phyloP scores from a whole-genome alignment of 1,140 invertebrate genomes.

The Reticulitermes speratus region DNA sequence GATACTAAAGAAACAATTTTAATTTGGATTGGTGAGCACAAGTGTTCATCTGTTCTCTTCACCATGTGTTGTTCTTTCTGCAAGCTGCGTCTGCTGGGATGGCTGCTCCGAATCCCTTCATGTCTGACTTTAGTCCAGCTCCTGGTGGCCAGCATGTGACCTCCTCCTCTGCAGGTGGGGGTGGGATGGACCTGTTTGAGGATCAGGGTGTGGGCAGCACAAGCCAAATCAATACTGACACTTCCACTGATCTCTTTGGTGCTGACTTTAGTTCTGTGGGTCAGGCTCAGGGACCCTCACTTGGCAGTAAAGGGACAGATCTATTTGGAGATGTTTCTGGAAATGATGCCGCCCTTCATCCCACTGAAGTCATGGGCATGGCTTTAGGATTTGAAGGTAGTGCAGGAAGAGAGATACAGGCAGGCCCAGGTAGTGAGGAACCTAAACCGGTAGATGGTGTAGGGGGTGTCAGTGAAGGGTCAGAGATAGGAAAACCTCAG shows the following conservation, averaged over 20 bases:
- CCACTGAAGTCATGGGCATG: conserved; percentile 42
- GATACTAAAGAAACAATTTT: neutral
- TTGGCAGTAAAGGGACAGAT: conserved; percentile 40
- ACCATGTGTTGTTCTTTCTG: conserved; percentile 38
- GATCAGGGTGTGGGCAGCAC: conserved; percentile 31
- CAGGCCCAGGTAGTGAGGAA: neutral
- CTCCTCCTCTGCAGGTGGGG: conserved; percentile 41
- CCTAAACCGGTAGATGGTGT: neutral
- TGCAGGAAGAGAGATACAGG: neutral
- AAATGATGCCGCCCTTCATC: conserved; percentile 44
- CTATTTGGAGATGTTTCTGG: conserved; percentile 48
- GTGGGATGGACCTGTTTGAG: conserved; percentile 28
- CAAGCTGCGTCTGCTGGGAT: conserved; percentile 46
- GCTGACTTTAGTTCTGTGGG: conserved; percentile 29
- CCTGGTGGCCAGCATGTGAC: conserved; percentile 42
- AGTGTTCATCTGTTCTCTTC: conserved; percentile 20
- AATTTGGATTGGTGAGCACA: conserved; percentile 2
- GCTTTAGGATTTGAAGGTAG: neutral
- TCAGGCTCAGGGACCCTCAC: conserved; percentile 33
- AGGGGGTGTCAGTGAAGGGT: neutral
- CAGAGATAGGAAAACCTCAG: neutral
- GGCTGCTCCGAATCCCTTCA: conserved; percentile 42
- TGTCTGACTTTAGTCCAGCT: conserved; percentile 36
- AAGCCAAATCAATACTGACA: conserved; percentile 34
- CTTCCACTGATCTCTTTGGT: conserved; percentile 35